These are phyloP conservation scores for Campylomormyrus numenius DNA, from an alignment of 2,113 vertebrate species.

Conservation along the genomic window DNA sequence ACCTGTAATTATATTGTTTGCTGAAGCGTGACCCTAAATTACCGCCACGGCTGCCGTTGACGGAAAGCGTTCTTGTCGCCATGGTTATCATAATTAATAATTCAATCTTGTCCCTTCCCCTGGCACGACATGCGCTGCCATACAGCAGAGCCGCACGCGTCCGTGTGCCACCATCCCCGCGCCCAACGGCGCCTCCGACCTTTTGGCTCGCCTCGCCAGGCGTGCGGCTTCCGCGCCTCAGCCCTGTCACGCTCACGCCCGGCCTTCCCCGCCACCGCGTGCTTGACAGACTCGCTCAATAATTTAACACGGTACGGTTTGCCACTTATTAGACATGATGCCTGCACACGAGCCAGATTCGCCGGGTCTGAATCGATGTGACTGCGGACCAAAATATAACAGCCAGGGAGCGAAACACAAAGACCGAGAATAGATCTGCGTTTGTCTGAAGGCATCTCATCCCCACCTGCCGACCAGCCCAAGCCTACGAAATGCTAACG, in stretches of 20 bases:
- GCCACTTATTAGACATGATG: constrained; percentile 48
- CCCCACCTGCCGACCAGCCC: constrained; percentile 59
- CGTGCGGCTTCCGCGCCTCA: neutral
- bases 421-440: constrained; percentile 54
- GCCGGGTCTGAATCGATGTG: constrained; percentile 69
- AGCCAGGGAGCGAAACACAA: constrained; percentile 45
- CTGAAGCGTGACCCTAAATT: neutral
- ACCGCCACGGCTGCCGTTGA: neutral
- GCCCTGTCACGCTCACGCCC: neutral
- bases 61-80: neutral
- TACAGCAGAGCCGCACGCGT: neutral
- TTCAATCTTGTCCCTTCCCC: neutral
- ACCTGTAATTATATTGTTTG: neutral
- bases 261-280: constrained; percentile 52
- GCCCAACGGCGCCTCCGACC: neutral
- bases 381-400: constrained; percentile 61
- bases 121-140: neutral
- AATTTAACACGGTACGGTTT: constrained; percentile 55
- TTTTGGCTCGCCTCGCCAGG: neutral
- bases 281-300: constrained; percentile 58
- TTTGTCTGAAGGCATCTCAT: constrained; percentile 76
- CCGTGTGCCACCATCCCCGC: neutral
- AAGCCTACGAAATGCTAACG: neutral
- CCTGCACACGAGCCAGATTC: constrained; percentile 58
- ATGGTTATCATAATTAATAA: neutral